Percentiles rank a stretch among this genome's conserved stretches.
These are phyloP conservation scores for Fregata magnificens DNA, from an alignment of 2,113 vertebrate genomes.

Conservation along the genomic window DNA sequence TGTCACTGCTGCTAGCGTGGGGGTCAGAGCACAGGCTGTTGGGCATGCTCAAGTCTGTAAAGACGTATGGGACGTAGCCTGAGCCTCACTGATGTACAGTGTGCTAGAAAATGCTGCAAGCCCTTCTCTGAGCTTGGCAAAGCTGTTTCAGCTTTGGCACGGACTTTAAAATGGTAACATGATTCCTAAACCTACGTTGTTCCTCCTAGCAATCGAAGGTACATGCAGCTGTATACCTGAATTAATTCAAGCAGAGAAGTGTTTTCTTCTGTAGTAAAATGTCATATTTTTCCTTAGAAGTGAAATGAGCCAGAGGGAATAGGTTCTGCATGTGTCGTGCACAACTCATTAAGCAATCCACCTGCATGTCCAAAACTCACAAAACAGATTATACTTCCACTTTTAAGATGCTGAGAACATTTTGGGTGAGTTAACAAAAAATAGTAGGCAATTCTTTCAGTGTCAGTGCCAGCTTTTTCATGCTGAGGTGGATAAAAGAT, in stretches of 20 bases:
- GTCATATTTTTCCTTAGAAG: not conserved
- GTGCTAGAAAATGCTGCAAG: not conserved
- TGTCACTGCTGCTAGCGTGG: not conserved
- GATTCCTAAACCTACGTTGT: not conserved
- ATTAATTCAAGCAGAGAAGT: not conserved
- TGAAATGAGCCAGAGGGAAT: not conserved
- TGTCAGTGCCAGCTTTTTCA: not conserved
- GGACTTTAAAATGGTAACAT: not conserved
- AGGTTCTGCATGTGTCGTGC: not conserved
- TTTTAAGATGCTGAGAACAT: not conserved
- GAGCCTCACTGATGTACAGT: not conserved
- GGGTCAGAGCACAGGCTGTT: not conserved
- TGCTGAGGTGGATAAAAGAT: not conserved
- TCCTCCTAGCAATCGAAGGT: fast-evolving
- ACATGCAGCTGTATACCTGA: not conserved
- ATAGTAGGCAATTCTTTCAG: not conserved
- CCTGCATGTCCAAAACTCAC: not conserved
- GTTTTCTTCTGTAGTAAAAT: not conserved
- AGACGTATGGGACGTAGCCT: not conserved
- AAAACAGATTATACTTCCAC: not conserved
- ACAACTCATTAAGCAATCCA: not conserved
- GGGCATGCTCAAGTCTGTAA: not conserved
- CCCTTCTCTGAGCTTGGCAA: not conserved
- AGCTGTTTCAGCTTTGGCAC: not conserved
- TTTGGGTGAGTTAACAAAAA: not conserved